Conservation (phyloP, 2,797 vertebrate species). For the Oryzias sinensis region DNA sequence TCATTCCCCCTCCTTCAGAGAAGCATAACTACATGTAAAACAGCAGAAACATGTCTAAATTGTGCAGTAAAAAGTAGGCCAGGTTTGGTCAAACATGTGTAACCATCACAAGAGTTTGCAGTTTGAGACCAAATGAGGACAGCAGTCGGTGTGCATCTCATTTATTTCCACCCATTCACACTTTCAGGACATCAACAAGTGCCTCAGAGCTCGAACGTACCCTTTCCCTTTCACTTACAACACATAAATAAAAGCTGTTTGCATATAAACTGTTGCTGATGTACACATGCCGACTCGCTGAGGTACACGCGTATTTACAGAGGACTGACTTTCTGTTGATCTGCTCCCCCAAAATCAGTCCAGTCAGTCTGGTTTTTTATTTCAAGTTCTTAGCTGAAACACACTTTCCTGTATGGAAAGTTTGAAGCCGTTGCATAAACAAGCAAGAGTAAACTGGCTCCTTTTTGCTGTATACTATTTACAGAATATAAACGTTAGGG, state of each 20-base stretch:
- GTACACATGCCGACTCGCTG: slow-evolving; percentile 65
- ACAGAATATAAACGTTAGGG: slow-evolving; percentile 45
- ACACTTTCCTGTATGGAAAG: slow-evolving; percentile 31
- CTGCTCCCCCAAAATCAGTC: slow-evolving; percentile 30
- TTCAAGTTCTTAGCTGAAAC: slow-evolving; percentile 26
- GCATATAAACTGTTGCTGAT: slow-evolving; percentile 72
- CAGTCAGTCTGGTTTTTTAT: slow-evolving; percentile 29
- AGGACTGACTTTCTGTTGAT: slow-evolving; percentile 24
- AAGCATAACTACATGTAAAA: too few species aligned
- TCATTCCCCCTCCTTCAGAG: too few species aligned
- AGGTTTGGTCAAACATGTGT: too few species aligned
- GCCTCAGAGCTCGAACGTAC: slow-evolving; percentile 54
- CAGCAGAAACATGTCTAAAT: too few species aligned
- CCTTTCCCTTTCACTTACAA: slow-evolving; percentile 73
- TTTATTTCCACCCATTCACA: slow-evolving; percentile 70
- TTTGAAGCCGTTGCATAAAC: slow-evolving; percentile 61
- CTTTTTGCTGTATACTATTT: slow-evolving; percentile 57
- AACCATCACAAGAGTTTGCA: too few species aligned
- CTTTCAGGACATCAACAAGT: slow-evolving; percentile 54
- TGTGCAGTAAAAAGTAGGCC: too few species aligned
- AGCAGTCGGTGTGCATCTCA: slow-evolving; percentile 51
- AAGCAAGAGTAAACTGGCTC: slow-evolving; percentile 52
- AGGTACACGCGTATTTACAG: slow-evolving; percentile 52
- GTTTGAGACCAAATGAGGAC: slow-evolving; percentile 28
- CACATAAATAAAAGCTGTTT: slow-evolving; percentile 78